A percentile compares a stretch with the other conserved stretches of the same genome.
Evolutionary conservation across 2,113 vertebrate genomes (phyloP).

Genomic region (Dipodomys ordii): DNA sequence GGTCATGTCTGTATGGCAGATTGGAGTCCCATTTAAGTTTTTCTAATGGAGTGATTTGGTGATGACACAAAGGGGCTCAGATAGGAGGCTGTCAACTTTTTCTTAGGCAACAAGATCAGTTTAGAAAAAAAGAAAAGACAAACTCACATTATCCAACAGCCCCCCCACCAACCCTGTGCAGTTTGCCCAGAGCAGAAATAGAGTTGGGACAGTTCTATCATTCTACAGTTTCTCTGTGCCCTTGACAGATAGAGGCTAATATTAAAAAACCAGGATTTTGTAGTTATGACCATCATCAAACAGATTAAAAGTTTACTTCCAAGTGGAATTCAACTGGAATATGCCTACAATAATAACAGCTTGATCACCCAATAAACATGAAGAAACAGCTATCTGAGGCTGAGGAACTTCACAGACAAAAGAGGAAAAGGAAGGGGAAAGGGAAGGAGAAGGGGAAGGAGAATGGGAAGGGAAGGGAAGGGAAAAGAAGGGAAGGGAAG

Average conservation of each 20-base stretch:
- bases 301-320: conserved; percentile 24
- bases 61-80: conserved; percentile 61
- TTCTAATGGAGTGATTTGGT: conserved; percentile 58
- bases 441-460: no score
- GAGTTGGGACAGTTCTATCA: neutral
- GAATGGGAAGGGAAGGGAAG: no score
- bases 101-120: conserved; percentile 44
- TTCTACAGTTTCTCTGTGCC: neutral
- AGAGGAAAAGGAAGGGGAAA: neutral
- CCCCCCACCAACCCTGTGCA: neutral
- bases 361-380: neutral
- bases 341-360: neutral
- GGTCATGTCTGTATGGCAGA: conserved; percentile 74
- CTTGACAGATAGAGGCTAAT: conserved; percentile 46
- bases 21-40: conserved; percentile 41
- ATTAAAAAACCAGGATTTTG: conserved; percentile 1
- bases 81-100: conserved; percentile 53
- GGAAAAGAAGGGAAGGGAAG: no score
- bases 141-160: neutral
- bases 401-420: neutral
- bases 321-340: neutral
- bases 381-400: neutral
- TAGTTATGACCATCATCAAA: neutral
- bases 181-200: neutral
- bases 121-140: conserved; percentile 53